phyloP scores from a whole-genome alignment of 1,140 invertebrate species.

The Bombus superbus region DNA sequence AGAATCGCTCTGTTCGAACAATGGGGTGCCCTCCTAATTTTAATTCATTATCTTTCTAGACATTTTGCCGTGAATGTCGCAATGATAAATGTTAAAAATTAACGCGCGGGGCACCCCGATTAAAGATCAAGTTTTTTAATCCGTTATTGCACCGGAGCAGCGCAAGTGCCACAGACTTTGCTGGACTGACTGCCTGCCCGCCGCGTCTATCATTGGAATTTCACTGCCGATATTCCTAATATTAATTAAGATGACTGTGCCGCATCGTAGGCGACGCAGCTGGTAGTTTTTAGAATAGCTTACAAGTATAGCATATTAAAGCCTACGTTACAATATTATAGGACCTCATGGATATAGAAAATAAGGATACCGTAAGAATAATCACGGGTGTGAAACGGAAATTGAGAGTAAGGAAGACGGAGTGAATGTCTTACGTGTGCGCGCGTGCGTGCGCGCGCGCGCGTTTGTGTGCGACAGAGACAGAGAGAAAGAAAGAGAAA shows the following conservation, averaged over 20 bases:
- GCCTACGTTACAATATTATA: constrained; percentile 74
- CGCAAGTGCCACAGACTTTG: constrained; percentile 75
- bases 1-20: constrained; percentile 72
- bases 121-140: constrained; percentile 68
- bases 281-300: constrained; percentile 73
- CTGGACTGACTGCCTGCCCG: constrained; percentile 75
- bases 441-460: background rate
- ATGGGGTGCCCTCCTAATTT: constrained; percentile 78
- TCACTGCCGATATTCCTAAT: constrained; percentile 84
- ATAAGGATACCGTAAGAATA: constrained; percentile 65
- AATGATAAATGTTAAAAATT: constrained; percentile 74
- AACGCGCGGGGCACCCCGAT: constrained; percentile 78
- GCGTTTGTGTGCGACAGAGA: background rate
- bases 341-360: constrained; percentile 67
- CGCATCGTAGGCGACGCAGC: constrained; percentile 70
- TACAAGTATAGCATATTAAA: constrained; percentile 74
- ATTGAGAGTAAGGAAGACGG: constrained; percentile 32
- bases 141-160: constrained; percentile 70
- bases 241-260: constrained; percentile 75
- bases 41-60: constrained; percentile 71
- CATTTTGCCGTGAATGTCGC: constrained; percentile 53
- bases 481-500: constrained; percentile 27
- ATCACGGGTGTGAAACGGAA: constrained; percentile 42
- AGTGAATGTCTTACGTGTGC: constrained; percentile 16
- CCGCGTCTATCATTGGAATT: constrained; percentile 82